Base-by-base conservation (phyloP, 2,113 vertebrate species). In the Tylochromis polylepis region DNA sequence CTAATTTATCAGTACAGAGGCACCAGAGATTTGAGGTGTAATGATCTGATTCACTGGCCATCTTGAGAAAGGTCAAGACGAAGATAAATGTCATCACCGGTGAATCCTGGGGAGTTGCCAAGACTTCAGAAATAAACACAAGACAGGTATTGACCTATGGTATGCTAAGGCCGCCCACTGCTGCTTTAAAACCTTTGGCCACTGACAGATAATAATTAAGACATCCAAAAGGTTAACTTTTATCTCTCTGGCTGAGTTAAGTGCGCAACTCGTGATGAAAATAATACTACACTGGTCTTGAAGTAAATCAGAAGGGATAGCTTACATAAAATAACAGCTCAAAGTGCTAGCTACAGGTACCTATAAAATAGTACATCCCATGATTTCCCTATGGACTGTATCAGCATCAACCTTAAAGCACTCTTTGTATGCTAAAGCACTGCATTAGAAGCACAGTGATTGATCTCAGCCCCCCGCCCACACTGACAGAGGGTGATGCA, bases 71-170 rank as follows among this genome's bases (percentile, higher is more conserved):
- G 94, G 94, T 95, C 95, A 93, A 78, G 89, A 91, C 34, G 75
- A 89, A 93, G 91, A 94, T 93, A 95, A 94, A 95, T 94, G 92
- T 92, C 91, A 93, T 90, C 88, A 79, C 79, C 14, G 4, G 53
- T 87, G 87, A 88, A 91, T 92, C 77, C 84, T 72, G 58, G 81
- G 85, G 83, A 92, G 86, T 85, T 87, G 88, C 88, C 59, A 72
- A 72, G 83, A 88, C 49, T 60, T 88, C 36, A 83, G 92, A 83
- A 91, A 90, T 93, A 93, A 94, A 93, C 89, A 92, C 82, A 70
- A 80, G 91, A 88, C 72, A 88, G 88, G 81, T 94, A 93, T 92
- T 57, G 90, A 93, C 89, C 85, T 49, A 22, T 6, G 5, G 34
- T 6, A 5, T 78, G 83, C 82, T 86, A 15, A 70, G 43, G 58